Evolutionary conservation across 2,797 vertebrate species (phyloP), one percentile per base, ranked within the genome.

Genomic region (Margarornis squamiger): DNA sequence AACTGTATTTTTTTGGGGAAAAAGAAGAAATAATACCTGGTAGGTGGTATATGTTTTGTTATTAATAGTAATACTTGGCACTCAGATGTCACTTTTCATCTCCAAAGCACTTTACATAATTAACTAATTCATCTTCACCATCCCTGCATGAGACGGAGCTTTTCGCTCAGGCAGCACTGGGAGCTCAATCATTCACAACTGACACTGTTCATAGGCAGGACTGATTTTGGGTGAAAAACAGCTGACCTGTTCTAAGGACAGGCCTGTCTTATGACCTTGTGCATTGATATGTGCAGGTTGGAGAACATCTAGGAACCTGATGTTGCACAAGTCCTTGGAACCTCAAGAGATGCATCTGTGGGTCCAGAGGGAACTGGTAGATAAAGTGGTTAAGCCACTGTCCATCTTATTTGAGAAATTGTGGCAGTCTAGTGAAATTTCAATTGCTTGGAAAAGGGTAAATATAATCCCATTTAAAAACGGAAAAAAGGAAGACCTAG

Each of bases 41-140:
- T 86, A 83, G 72, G 84, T 80, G 89, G 75, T 93, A 45, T 90
- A 78, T 75, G 49, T 85, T 95, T 95, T 94, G 52, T 88, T 94
- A 95, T 94, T 94, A 93, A 87, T 93, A 91, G 65, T 68, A 93
- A 87, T 91, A 84, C 85, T 90, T 86, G 79, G 84, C 58, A 86
- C 75, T 96, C 54, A 93, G 74, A 45, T 93, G 91, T 94, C 91
- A 91, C 85, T 88, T 96, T 92, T 91, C 65, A 66, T 78, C 78
- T 95, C 66, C 75, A 75, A 87, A 88, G 73, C 72, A 59, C 89
- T 96, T 93, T 63, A 90, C 72, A 55, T 95, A 90, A 96, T 95
- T 93, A 94, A 86, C 78, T 75, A 88, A 94, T 72, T 93, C 54
- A 65, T 87, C 83, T 90, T 93, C 36, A 67, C 86, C 43, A 51